Percentiles rank a stretch among this genome's conserved stretches.
Evolutionary conservation across 2,888 invertebrate species (phyloP).

Genomic region (Drosophila paucipuncta): DNA sequence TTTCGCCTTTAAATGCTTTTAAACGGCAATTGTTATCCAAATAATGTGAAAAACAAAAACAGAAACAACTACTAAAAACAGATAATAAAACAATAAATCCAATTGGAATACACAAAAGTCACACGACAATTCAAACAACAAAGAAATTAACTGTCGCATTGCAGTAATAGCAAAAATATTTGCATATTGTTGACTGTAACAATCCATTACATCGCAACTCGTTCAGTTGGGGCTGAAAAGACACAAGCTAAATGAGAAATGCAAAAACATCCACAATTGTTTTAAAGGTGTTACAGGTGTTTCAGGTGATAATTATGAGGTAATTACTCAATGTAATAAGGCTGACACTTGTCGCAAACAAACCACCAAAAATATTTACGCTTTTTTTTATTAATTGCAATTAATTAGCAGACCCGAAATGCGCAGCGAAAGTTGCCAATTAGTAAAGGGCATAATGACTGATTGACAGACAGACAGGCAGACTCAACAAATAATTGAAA

Average conservation of each 20-base stretch:
- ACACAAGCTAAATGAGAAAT: constrained; percentile 1
- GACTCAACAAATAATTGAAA: background rate
- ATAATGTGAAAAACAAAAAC: constrained; percentile 44
- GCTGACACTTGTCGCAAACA: constrained; percentile 34
- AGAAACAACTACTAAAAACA: constrained; percentile 2
- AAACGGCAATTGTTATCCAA: constrained; percentile 56
- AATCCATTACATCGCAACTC: constrained; percentile 18
- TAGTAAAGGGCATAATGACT: background rate
- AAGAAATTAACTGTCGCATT: constrained; percentile 15
- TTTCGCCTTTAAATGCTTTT: constrained; percentile 53
- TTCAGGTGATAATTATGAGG: constrained; percentile 59
- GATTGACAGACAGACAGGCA: too few species aligned
- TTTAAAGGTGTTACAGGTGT: constrained; percentile 31
- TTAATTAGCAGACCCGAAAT: background rate
- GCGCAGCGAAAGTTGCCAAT: constrained; percentile 2
- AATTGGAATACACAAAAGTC: background rate
- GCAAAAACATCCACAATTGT: constrained; percentile 8
- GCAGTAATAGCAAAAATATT: constrained; percentile 33
- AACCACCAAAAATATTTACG: background rate
- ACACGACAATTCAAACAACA: constrained; percentile 14
- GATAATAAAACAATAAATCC: constrained; percentile 8
- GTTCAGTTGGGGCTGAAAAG: constrained; percentile 2
- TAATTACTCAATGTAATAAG: constrained; percentile 42
- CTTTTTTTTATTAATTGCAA: constrained; percentile 12
- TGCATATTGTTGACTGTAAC: constrained; percentile 26